Conservation (phyloP, 2,113 vertebrate species). For the Piaya cayana region DNA sequence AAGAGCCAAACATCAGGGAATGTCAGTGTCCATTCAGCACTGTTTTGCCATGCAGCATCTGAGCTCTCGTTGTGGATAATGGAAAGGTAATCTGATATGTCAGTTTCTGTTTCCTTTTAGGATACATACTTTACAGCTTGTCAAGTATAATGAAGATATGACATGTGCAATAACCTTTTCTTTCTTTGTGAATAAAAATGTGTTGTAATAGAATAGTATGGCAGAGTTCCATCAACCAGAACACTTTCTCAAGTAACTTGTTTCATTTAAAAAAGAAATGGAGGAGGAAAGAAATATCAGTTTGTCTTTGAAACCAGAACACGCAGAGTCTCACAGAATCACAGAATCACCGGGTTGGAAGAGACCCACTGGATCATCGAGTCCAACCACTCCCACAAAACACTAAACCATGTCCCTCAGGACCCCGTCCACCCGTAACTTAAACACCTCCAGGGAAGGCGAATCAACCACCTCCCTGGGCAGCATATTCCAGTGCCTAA, state of each 20-base stretch:
- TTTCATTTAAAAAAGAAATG: not conserved
- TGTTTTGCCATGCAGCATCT: not conserved
- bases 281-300: not conserved
- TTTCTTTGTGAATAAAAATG: conserved; percentile 20
- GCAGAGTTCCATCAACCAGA: not conserved
- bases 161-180: conserved; percentile 19
- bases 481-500: too few relatives aligned
- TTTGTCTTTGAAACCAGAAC: conserved; percentile 6
- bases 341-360: too few relatives aligned
- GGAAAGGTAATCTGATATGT: not conserved
- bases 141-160: conserved; percentile 14
- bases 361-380: too few relatives aligned
- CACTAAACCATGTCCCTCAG: too few relatives aligned
- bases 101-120: conserved; percentile 7
- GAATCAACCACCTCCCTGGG: too few relatives aligned
- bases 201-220: conserved; percentile 11
- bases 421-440: too few relatives aligned
- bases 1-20: not conserved
- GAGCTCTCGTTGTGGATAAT: not conserved
- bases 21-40: not conserved
- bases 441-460: too few relatives aligned
- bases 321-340: too few relatives aligned
- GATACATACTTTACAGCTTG: not conserved
- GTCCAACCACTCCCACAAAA: too few relatives aligned
- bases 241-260: not conserved